These are phyloP conservation scores for Thaleichthys pacificus DNA, from an alignment of 2,797 vertebrate species.

Conservation along the genomic window DNA sequence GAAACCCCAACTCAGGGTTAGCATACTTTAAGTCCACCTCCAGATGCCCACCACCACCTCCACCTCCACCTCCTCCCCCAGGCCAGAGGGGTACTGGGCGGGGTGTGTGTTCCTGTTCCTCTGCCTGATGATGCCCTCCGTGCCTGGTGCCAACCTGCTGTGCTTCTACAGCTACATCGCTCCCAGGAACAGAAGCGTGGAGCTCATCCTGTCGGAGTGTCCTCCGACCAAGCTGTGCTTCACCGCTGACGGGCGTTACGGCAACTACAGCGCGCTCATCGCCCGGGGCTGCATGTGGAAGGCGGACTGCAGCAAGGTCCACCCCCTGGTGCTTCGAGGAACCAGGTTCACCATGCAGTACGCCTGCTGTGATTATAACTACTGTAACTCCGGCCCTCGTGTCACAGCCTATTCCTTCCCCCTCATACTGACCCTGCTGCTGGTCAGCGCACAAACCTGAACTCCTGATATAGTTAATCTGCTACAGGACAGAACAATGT, in stretches of 20 bases:
- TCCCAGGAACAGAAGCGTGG: background rate
- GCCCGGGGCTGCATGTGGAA: conserved; percentile 58
- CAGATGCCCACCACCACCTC: background rate
- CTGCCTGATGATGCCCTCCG: conserved; percentile 43
- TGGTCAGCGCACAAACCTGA: background rate
- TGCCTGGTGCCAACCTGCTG: conserved; percentile 57
- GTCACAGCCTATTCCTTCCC: background rate
- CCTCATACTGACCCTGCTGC: conserved; percentile 23
- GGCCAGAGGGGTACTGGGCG: conserved; percentile 27
- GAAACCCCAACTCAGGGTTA: background rate
- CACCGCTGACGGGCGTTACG: conserved; percentile 53
- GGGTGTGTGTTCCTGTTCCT: conserved; percentile 38
- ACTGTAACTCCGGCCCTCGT: conserved; percentile 62
- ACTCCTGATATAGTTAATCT: background rate
- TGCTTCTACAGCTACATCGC: conserved; percentile 67
- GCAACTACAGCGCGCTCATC: conserved; percentile 54
- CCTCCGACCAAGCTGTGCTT: conserved; percentile 60
- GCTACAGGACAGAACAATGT: background rate
- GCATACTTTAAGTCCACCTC: background rate
- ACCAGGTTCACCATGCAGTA: conserved; percentile 53
- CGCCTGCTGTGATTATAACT: conserved; percentile 59
- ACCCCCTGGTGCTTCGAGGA: conserved; percentile 39
- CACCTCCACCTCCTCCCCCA: conserved; percentile 7
- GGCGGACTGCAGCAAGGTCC: conserved; percentile 42
- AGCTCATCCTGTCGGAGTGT: conserved; percentile 54